These are phyloP conservation scores for Poeciliopsis paucimaculata DNA, from an alignment of 2,797 vertebrate genomes.

Conservation along the genomic window DNA sequence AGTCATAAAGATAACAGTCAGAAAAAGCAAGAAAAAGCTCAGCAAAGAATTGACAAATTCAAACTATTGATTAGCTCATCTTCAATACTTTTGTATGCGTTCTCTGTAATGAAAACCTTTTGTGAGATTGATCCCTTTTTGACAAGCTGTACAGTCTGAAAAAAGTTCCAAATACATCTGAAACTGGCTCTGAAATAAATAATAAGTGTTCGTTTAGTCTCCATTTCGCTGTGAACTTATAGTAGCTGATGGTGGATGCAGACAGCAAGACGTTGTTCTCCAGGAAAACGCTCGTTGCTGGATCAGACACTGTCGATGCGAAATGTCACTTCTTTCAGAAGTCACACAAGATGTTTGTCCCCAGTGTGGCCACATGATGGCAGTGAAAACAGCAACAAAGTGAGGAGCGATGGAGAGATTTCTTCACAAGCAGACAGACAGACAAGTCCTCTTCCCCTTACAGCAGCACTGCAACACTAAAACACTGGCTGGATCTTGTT, in stretches of 20 bases:
- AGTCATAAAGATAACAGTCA: neutral
- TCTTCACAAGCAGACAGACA: neutral
- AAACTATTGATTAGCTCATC: neutral
- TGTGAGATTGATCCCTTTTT: neutral
- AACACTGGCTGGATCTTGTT: neutral
- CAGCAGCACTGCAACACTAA: neutral
- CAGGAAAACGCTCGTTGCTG: neutral
- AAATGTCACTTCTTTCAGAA: neutral
- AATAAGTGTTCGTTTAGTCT: neutral
- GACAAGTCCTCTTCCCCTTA: neutral
- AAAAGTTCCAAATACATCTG: neutral
- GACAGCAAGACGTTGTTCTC: slow-evolving; percentile 4
- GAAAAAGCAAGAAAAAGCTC: neutral
- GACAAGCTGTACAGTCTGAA: slow-evolving; percentile 8
- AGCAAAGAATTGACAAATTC: neutral
- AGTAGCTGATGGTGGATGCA: neutral
- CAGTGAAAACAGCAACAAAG: neutral
- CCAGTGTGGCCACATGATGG: neutral
- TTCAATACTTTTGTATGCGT: neutral
- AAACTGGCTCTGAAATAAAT: slow-evolving; percentile 19
- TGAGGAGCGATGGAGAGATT: neutral
- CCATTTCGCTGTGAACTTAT: neutral
- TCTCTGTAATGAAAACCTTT: neutral
- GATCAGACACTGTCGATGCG: neutral
- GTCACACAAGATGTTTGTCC: neutral